Conservation (phyloP, 2,113 vertebrate genomes). For the Cyprinodon brontotheroides region DNA sequence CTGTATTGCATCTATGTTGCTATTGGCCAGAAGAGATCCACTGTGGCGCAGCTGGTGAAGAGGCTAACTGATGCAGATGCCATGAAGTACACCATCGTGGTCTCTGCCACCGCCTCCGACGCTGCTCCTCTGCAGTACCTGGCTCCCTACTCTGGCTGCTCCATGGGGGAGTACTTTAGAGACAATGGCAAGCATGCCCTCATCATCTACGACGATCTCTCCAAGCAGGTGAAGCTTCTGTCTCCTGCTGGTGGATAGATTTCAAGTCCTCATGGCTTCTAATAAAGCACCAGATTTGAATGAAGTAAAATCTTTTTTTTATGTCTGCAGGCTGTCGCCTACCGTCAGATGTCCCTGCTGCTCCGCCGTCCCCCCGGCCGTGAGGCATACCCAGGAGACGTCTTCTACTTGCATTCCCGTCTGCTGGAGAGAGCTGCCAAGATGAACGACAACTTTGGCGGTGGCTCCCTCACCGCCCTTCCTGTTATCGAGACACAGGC, state of each 20-base stretch:
- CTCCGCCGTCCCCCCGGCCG: constrained; percentile 96
- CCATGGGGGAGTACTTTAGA: constrained; percentile 98
- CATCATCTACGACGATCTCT: constrained; percentile 98
- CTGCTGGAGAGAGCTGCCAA: constrained; percentile 97
- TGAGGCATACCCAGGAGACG: constrained; percentile 95
- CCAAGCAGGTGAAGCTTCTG: constrained; percentile 87
- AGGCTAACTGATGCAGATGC: constrained; percentile 94
- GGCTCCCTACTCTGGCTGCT: constrained; percentile 97
- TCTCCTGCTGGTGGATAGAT: neutral
- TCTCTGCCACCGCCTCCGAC: constrained; percentile 95
- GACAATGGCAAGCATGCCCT: constrained; percentile 96
- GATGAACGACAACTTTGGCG: constrained; percentile 96
- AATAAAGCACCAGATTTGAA: neutral
- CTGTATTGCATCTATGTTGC: constrained; percentile 98
- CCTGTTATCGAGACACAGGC: constrained; percentile 98
- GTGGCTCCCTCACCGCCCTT: constrained; percentile 94
- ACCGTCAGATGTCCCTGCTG: constrained; percentile 97
- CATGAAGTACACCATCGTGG: constrained; percentile 98
- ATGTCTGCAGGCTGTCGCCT: constrained; percentile 88
- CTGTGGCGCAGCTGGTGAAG: constrained; percentile 97
- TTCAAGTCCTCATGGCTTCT: neutral
- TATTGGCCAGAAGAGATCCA: constrained; percentile 97
- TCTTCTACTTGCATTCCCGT: constrained; percentile 97
- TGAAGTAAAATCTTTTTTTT: neutral
- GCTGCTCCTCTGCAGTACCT: constrained; percentile 96